phyloP scores from a whole-genome alignment of 2,113 vertebrate genomes.

The Psittacula cyanocephala region DNA sequence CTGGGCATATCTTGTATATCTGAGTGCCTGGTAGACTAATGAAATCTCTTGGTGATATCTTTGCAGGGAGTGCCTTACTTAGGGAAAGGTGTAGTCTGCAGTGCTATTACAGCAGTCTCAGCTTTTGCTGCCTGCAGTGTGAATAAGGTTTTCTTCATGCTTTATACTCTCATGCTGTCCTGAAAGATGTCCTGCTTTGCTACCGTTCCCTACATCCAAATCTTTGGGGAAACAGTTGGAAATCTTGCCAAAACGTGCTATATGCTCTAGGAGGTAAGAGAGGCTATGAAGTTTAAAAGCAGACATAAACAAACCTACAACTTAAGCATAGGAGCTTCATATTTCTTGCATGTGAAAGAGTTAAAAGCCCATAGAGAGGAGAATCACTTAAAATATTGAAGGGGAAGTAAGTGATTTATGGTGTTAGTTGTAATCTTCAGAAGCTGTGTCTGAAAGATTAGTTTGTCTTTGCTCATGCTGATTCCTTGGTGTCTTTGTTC shows the following conservation, averaged over 20 bases:
- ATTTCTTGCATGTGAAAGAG: not conserved
- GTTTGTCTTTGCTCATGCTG: not conserved
- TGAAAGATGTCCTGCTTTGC: conserved; percentile 46
- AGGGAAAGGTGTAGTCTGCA: conserved; percentile 53
- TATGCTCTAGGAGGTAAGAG: conserved; percentile 48
- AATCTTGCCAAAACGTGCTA: conserved; percentile 43
- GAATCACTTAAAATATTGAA: not conserved
- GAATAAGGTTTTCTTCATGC: conserved; percentile 60
- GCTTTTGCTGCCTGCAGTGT: conserved; percentile 47
- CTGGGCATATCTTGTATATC: conserved; percentile 3
- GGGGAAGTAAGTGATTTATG: not conserved
- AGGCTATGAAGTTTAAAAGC: conserved; percentile 34
- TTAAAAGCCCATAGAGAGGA: not conserved
- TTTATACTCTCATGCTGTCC: conserved; percentile 50
- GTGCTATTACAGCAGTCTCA: conserved; percentile 47
- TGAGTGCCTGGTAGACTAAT: conserved; percentile 51
- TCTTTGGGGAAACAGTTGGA: conserved; percentile 49
- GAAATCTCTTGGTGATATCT: conserved; percentile 52
- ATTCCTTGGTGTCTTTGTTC: not conserved
- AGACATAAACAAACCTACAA: not conserved
- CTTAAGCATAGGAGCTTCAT: not conserved
- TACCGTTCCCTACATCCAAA: conserved; percentile 22
- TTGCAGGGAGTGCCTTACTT: conserved; percentile 56
- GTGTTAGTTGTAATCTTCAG: not conserved
- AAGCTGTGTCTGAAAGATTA: not conserved